A percentile compares a stretch with the other conserved stretches of the same genome.
Conservation (phyloP, 2,888 invertebrate species). For the Galerucella pusilla region DNA sequence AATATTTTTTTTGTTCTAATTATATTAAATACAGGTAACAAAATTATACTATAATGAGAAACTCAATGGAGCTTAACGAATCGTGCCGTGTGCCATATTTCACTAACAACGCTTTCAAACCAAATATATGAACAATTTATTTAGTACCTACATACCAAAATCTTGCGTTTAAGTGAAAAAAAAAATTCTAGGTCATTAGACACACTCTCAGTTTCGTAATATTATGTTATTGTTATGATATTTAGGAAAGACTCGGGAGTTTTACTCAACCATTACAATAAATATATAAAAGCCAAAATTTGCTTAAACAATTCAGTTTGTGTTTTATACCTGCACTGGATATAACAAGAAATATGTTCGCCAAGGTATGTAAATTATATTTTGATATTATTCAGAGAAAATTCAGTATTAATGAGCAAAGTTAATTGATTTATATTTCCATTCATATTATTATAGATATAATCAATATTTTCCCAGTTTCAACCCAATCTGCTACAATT, state of each 20-base stretch:
- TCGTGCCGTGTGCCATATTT: slow-evolving; percentile 12
- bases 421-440: too few relatives aligned
- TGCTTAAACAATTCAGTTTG: slow-evolving; percentile 37
- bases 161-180: slow-evolving; percentile 29
- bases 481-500: too few relatives aligned
- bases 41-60: slow-evolving; percentile 19
- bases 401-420: not conserved
- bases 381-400: not conserved
- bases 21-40: slow-evolving; percentile 25
- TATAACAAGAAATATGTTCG: slow-evolving; percentile 36
- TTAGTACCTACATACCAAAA: slow-evolving; percentile 25
- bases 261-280: slow-evolving; percentile 41
- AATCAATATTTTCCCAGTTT: too few relatives aligned
- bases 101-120: slow-evolving; percentile 21
- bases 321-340: slow-evolving; percentile 31
- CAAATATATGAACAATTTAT: not conserved
- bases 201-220: slow-evolving; percentile 41
- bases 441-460: too few relatives aligned
- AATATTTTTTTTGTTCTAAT: slow-evolving; percentile 15
- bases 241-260: slow-evolving; percentile 35
- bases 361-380: slow-evolving; percentile 38
- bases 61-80: slow-evolving; percentile 24
- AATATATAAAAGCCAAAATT: slow-evolving; percentile 40
- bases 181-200: slow-evolving; percentile 38
- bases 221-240: slow-evolving; percentile 39